phyloP scores from a whole-genome alignment of 2,888 invertebrate genomes.

The Linnaemya tessellans region DNA sequence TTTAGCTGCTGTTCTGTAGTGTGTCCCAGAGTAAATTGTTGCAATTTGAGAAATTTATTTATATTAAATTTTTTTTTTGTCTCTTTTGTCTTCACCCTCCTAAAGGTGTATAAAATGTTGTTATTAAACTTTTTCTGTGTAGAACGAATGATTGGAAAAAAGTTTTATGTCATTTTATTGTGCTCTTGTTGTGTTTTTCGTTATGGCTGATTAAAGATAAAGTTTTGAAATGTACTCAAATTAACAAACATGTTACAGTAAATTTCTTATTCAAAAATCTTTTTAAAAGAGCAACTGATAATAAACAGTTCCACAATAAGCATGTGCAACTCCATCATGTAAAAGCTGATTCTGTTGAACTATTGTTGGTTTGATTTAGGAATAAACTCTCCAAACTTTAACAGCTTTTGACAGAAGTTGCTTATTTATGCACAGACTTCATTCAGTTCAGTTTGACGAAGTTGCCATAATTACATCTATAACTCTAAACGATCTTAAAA shows the following conservation, averaged over 20 bases:
- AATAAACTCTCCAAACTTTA: too few species aligned
- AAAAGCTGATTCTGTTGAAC: too few species aligned
- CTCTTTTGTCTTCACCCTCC: not conserved
- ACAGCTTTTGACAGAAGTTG: too few species aligned
- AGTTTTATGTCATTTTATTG: constrained; percentile 44
- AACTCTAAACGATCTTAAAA: too few species aligned
- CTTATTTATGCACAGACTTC: too few species aligned
- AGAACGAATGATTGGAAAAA: constrained; percentile 11
- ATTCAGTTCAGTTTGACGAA: too few species aligned
- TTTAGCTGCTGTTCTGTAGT: constrained; percentile 31
- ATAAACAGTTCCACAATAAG: too few species aligned
- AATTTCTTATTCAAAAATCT: not conserved
- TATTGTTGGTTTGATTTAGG: not conserved
- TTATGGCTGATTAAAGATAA: constrained; percentile 41
- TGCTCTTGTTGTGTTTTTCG: constrained; percentile 16
- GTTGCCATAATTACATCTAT: too few species aligned
- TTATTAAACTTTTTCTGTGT: constrained; percentile 43
- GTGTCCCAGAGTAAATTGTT: constrained; percentile 57
- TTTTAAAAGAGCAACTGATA: not conserved
- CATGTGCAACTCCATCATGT: not conserved
- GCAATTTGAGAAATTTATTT: constrained; percentile 43
- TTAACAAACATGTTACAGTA: constrained; percentile 19
- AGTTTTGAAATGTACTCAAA: constrained; percentile 52
- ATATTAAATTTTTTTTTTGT: constrained; percentile 33
- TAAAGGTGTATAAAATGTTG: constrained; percentile 53